Evolutionary conservation across 2,797 vertebrate species (phyloP), one percentile per base, ranked within the genome.

Genomic region (Hephaestus fuliginosus): DNA sequence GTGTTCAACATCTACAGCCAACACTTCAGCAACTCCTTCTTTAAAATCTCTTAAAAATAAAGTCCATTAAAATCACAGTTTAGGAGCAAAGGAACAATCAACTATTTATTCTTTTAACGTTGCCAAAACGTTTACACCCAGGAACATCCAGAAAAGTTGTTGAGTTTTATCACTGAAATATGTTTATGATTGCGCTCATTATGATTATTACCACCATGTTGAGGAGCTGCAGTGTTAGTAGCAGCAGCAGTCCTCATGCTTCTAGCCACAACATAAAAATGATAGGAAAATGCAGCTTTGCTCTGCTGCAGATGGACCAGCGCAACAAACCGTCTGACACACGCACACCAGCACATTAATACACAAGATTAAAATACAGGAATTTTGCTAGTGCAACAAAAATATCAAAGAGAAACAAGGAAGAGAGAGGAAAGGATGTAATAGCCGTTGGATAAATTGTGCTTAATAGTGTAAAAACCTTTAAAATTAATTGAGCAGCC

Each of bases 401-500:
- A 91, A 86, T 87, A 92, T 93, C 89, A 91, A 91, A 91, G 82
- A 52, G 77, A 78, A 83, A 83, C 55, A 79, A 78, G 39, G 63
- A 77, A 44, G 53, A 68, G 41, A 79, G 73, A 30, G 58, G 52
- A 25, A 20, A 60, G 71, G 74, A 70, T 86, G 74, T 79, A 84
- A 89, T 86, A 63, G 83, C 91, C 18, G 52, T 78, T 77, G 83
- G 89, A 86, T 88, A 92, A 88, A 90, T 90, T 89, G 84, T 89
- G 89, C 74, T 87, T 91, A 92, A 93, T 87, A 87, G 88, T 88
- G 88, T 91, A 91, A 92, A 92, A 92, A 90, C 77, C 86, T 87
- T 86, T 84, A 81, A 91, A 95, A 92, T 90, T 80, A 93, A 93
- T 90, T 89, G 86, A 89, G 91, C 86, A 88, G 87, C 76, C 70